These are phyloP conservation scores for Polydrusus pterygomalis DNA, from an alignment of 2,888 invertebrate genomes.

Conservation along the genomic window DNA sequence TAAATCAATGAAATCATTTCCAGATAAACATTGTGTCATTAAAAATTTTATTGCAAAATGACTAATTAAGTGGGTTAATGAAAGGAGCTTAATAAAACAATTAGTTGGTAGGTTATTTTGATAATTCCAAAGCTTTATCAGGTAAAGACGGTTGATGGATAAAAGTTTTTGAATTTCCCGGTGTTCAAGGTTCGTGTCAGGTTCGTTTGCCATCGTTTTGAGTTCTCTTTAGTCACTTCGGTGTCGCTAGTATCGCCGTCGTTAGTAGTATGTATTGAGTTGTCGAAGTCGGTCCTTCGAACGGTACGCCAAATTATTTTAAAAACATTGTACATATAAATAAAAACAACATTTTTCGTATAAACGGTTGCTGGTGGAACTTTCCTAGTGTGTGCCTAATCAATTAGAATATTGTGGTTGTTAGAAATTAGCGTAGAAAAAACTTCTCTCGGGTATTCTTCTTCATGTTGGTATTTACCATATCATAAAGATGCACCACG, in stretches of 20 bases:
- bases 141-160: neutral
- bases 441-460: conserved; percentile 23
- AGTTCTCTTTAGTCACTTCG: conserved; percentile 36
- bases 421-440: conserved; percentile 13
- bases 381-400: conserved; percentile 35
- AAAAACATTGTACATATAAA: conserved; percentile 50
- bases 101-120: too few relatives aligned
- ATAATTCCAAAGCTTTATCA: neutral
- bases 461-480: conserved; percentile 51
- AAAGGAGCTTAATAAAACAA: too few relatives aligned
- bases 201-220: conserved; percentile 25
- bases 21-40: too few relatives aligned
- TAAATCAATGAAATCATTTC: too few relatives aligned
- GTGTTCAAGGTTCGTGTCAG: neutral
- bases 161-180: conserved; percentile 44
- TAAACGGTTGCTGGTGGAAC: conserved; percentile 30
- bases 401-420: conserved; percentile 6
- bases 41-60: too few relatives aligned
- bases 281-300: conserved; percentile 50
- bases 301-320: conserved; percentile 39
- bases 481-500: conserved; percentile 55
- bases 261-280: conserved; percentile 55
- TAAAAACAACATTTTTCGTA: conserved; percentile 46
- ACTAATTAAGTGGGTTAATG: too few relatives aligned
- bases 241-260: conserved; percentile 52